These are phyloP conservation scores for Sinopyrophorus schimmeli DNA, from an alignment of 2,888 invertebrate genomes.

Conservation along the genomic window DNA sequence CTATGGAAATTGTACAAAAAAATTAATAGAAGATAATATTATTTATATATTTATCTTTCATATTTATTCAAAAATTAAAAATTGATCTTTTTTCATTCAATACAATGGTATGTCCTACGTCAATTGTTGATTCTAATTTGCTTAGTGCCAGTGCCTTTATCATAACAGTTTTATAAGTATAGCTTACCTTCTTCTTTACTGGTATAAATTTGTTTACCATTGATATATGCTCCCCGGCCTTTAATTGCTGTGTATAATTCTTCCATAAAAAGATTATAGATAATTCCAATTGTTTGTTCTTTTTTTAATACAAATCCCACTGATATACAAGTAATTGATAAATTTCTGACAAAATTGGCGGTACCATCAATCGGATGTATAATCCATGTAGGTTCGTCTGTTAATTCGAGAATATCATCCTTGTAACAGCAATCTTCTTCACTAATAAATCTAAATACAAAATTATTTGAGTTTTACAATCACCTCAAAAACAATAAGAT, in stretches of 20 bases:
- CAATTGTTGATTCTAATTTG: too few relatives aligned
- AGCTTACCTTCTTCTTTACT: constrained; percentile 60
- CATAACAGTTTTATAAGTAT: too few relatives aligned
- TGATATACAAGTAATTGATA: constrained; percentile 70
- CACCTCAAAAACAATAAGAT: too few relatives aligned
- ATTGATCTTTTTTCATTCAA: too few relatives aligned
- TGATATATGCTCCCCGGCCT: constrained; percentile 75
- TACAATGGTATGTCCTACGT: too few relatives aligned
- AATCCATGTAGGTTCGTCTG: constrained; percentile 80
- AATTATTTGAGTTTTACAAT: too few relatives aligned
- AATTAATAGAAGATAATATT: too few relatives aligned
- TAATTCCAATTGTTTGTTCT: constrained; percentile 67
- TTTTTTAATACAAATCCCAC: constrained; percentile 65
- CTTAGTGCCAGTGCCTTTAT: too few relatives aligned
- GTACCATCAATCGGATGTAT: constrained; percentile 90
- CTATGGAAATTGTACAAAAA: too few relatives aligned
- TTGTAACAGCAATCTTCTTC: constrained; percentile 66
- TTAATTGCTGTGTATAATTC: constrained; percentile 72
- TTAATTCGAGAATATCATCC: constrained; percentile 60
- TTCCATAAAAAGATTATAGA: constrained; percentile 73
- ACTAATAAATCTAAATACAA: constrained; percentile 81
- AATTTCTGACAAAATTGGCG: constrained; percentile 75
- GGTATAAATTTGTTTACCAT: constrained; percentile 63
- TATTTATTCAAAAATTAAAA: too few relatives aligned
- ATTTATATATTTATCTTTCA: too few relatives aligned